Evolutionary conservation across 1,140 invertebrate species (phyloP).

Genomic region (Neuroterus valhalla): DNA sequence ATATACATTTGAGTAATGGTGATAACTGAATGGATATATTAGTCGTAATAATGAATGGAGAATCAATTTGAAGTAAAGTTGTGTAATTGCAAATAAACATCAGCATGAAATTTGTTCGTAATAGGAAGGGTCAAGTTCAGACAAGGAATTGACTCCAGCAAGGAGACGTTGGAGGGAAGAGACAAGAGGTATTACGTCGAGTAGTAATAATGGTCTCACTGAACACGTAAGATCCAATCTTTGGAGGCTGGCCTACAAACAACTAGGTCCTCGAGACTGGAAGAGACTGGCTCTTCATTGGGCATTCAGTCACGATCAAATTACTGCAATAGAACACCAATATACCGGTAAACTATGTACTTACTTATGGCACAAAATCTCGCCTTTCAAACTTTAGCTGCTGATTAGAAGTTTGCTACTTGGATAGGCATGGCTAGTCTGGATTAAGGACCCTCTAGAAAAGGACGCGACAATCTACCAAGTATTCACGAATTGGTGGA

Average conservation of each 20-base stretch:
- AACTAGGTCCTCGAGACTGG: constrained; percentile 82
- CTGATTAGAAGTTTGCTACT: background rate
- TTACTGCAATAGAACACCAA: constrained; percentile 85
- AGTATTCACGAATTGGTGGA: too few relatives aligned
- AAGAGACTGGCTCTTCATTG: constrained; percentile 82
- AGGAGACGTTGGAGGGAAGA: constrained; percentile 62
- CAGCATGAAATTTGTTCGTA: constrained; percentile 37
- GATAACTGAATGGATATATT: too few relatives aligned
- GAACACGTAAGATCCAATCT: constrained; percentile 76
- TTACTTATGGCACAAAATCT: background rate
- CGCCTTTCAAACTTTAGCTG: background rate
- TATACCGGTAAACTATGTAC: constrained; percentile 79
- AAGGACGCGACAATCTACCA: too few relatives aligned
- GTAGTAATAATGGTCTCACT: constrained; percentile 55
- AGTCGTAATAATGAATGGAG: too few relatives aligned
- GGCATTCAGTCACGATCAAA: constrained; percentile 84
- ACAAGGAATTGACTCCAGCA: constrained; percentile 62
- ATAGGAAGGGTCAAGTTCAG: constrained; percentile 66
- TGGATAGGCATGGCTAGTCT: background rate
- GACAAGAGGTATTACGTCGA: constrained; percentile 58
- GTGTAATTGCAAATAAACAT: background rate
- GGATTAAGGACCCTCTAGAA: too few relatives aligned
- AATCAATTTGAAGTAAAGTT: too few relatives aligned
- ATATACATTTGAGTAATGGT: too few relatives aligned
- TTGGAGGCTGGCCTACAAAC: constrained; percentile 83